Evolutionary conservation across 2,888 invertebrate genomes (phyloP), one percentile per base, ranked within the genome.

Genomic region (Ormyrus rosae): DNA sequence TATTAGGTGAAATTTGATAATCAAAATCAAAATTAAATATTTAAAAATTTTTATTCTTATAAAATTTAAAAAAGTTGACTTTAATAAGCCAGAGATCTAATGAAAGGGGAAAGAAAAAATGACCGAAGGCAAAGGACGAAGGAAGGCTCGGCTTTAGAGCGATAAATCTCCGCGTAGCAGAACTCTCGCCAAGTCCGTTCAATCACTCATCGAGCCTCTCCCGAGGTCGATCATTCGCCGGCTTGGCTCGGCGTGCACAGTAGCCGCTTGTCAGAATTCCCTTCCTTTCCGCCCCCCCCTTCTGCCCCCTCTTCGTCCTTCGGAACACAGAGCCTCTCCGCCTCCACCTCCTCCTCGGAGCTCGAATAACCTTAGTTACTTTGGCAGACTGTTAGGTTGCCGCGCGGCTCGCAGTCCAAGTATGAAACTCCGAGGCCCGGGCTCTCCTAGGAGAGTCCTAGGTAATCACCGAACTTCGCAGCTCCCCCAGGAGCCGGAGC

Each of bases 391-490:
- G 89, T 89, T 89, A 87, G 88, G 88, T 87, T 87, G 85, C 51
- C 56, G 67, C 9, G 50, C 55, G 48, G 50, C 48, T 61, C 70
- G 87, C 85, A 85, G 86, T 87, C 87, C 86, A 90, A 90, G 90
- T 90, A 89, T 87, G 90, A 90, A 90, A 90, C 90, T 90, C 88
- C 50, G 56, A 34, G 60, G 68, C 10, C 61, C 51, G 51, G 70
- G n/a, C 55, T 34, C 86, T 89, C 89, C 90, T 89, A 86, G 88
- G 90, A 89, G 90, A 90, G 88, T 88, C 90, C 90, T 89, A 88
- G 90, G 90, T 90, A 90, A 90, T 90, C 90, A 90, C 89, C 90
- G 90, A 90, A 90, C 90, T 90, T 90, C 89, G 89, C 78, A 78
- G 86, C 87, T 90, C 90, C 89, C 90, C 86, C 86, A 87, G 90